These are phyloP conservation scores for Phycodurus eques DNA, from an alignment of 2,113 vertebrate genomes.

Conservation along the genomic window DNA sequence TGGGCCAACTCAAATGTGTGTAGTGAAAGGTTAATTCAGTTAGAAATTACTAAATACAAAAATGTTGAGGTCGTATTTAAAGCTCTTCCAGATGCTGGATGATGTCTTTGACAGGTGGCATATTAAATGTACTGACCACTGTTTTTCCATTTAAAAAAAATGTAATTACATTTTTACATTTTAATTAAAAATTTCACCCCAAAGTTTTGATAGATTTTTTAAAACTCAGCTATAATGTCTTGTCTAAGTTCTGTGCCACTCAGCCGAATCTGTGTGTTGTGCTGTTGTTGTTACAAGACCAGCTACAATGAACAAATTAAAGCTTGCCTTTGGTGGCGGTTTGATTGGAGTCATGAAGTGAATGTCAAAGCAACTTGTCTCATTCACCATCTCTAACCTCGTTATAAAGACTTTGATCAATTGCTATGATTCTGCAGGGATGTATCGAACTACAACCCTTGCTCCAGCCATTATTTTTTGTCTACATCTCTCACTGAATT, in stretches of 20 bases:
- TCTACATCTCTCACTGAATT: slow-evolving; percentile 40
- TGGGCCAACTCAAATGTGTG: no score
- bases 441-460: slow-evolving; percentile 38
- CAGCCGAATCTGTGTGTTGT: background rate
- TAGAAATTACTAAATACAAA: no score
- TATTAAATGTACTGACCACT: no score
- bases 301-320: slow-evolving; percentile 26
- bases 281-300: slow-evolving; percentile 17
- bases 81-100: no score
- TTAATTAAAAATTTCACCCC: no score
- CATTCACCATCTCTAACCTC: slow-evolving; percentile 29
- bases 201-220: background rate
- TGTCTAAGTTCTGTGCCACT: background rate
- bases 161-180: no score
- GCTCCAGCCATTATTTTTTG: slow-evolving; percentile 14
- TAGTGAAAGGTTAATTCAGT: no score
- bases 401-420: slow-evolving; percentile 37
- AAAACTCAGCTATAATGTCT: background rate
- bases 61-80: no score
- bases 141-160: no score
- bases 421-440: slow-evolving; percentile 23
- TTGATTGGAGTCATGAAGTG: slow-evolving; percentile 27
- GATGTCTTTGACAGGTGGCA: no score
- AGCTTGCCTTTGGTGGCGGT: slow-evolving; percentile 12
- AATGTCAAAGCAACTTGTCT: slow-evolving; percentile 22